Evolutionary conservation across 2,888 invertebrate species (phyloP).

Genomic region (Epiblema foenella): DNA sequence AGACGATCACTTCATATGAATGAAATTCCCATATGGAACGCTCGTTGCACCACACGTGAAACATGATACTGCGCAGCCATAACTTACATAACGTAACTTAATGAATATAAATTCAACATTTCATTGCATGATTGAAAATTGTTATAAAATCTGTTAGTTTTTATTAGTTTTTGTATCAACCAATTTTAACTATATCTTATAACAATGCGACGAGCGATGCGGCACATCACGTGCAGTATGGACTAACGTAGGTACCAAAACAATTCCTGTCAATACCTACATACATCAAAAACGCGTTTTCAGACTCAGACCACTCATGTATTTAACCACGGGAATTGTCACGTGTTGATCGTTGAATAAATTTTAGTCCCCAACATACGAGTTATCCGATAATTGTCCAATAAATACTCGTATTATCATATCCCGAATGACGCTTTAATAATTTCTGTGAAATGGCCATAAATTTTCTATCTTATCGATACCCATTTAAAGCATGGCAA

Average conservation of each 20-base stretch:
- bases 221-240: no score
- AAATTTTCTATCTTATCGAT: neutral
- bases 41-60: no score
- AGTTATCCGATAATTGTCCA: conserved; percentile 5
- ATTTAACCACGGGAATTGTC: neutral
- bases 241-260: neutral
- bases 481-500: neutral
- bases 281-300: neutral
- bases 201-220: no score
- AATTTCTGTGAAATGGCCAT: neutral
- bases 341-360: conserved; percentile 8
- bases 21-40: no score
- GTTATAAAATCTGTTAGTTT: no score
- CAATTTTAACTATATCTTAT: no score
- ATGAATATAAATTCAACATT: no score
- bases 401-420: conserved; percentile 11
- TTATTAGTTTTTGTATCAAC: no score
- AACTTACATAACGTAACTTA: no score
- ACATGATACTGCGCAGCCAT: no score
- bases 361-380: neutral
- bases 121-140: no score
- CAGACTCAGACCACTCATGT: neutral
- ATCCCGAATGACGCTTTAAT: conserved; percentile 4
- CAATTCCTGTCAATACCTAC: neutral
- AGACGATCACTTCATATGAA: no score